Base-by-base conservation (phyloP, 35 echinoderm and acorn worm genomes). In the Patiria miniata region DNA sequence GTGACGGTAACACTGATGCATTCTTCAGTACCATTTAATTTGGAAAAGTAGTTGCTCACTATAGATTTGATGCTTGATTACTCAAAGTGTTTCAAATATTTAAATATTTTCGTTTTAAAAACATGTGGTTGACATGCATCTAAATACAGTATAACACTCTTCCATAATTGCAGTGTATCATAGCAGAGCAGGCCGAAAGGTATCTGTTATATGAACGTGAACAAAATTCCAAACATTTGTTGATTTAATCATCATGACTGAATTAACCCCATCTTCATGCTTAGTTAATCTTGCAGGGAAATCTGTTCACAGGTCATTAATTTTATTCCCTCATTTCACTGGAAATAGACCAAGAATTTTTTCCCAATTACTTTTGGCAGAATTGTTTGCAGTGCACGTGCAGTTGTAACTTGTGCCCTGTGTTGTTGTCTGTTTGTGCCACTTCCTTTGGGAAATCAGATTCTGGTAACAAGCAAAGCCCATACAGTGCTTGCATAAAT, bases 361-460 rank as follows among this genome's bases (percentile, higher is more conserved):
- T 0, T 4, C 16, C 19, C 19, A 60, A 26, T 26, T n/a, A n/a
- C 54, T 4, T n/a, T 2, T 57, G 15, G 54, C 54, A 1, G 15
- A 18, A 57, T 57, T 18, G 15, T n/a, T n/a, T 7, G 28, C 57
- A 18, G 14, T 60, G 57, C 28, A 60, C 7, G 57, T 60, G 19
- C 28, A 60, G 19, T n/a, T 8, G 28, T 18, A 60, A 60, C 19
- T 8, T 60, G 19, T n/a, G 57, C 19, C 17, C 10, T 14, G 58
- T 16, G 8, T 61, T 61, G 6, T 47, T 47, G 4, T 47, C 42
- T 47, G 42, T 47, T n/a, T 5, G 65, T 73, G 65, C 65, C 65
- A 73, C 65, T 32, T 73, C 65, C 65, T 73, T 26, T 32, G 65
- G 65, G 65, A 73, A 73, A 73, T 73, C 34, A 73, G 3, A 73